Evolutionary conservation across 2,888 invertebrate genomes (phyloP).

Genomic region (Eilema depressum): DNA sequence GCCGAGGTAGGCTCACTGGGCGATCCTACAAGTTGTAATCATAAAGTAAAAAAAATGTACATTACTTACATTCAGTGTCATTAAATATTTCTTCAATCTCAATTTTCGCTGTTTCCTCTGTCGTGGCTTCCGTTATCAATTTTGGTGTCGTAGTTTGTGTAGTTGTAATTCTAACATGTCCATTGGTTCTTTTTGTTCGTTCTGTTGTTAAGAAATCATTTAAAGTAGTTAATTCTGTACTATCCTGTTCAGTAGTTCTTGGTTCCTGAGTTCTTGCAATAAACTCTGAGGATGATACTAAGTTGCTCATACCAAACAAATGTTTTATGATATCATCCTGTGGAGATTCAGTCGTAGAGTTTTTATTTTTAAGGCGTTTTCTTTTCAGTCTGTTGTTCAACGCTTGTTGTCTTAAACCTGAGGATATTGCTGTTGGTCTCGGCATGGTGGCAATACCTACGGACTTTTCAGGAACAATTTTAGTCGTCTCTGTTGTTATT

Average conservation of each 20-base stretch:
- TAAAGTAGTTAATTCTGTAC: conserved; percentile 60
- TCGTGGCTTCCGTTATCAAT: conserved; percentile 52
- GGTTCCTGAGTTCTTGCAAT: conserved; percentile 69
- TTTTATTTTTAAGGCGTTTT: conserved; percentile 74
- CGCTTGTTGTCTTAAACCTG: conserved; percentile 69
- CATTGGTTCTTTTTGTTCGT: conserved; percentile 52
- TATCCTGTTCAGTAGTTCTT: conserved; percentile 48
- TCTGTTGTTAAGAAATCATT: conserved; percentile 74
- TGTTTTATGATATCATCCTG: conserved; percentile 69
- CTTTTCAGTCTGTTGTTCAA: conserved; percentile 74
- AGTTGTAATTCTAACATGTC: conserved; percentile 43
- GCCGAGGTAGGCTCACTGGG: too few species aligned
- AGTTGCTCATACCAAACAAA: conserved; percentile 70
- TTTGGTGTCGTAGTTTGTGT: conserved; percentile 51
- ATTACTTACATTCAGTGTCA: conserved; percentile 85
- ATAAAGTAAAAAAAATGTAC: neutral
- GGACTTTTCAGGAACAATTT: conserved; percentile 56
- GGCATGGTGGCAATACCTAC: conserved; percentile 46
- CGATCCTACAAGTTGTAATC: neutral
- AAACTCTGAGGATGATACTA: conserved; percentile 79
- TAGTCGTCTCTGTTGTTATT: conserved; percentile 38
- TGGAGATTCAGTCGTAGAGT: conserved; percentile 73
- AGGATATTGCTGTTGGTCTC: conserved; percentile 59
- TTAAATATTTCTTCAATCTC: conserved; percentile 90
- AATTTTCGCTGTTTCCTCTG: conserved; percentile 84